Evolutionary conservation across 2,797 vertebrate genomes (phyloP).

Genomic region (Phaenicophaeus curvirostris): DNA sequence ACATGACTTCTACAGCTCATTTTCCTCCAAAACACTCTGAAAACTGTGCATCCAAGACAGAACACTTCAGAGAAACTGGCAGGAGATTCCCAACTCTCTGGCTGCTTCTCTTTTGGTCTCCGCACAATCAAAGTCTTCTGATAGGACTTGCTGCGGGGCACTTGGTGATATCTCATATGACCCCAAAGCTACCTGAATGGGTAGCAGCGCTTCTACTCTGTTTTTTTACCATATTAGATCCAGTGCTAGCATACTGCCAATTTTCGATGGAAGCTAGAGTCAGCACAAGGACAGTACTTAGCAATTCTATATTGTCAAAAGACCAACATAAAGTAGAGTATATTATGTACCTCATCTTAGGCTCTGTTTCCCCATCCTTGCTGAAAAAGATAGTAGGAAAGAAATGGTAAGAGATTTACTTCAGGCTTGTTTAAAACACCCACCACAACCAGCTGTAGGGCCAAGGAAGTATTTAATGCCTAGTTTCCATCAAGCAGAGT

Average conservation of each 20-base stretch:
- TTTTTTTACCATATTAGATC: not conserved
- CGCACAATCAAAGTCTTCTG: not conserved
- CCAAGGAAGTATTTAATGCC: not conserved
- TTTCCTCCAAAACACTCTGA: not conserved
- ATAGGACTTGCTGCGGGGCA: not conserved
- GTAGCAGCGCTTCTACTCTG: not conserved
- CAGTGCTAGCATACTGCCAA: not conserved
- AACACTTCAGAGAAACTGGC: not conserved
- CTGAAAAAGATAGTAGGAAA: not conserved
- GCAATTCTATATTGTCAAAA: not conserved
- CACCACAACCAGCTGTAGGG: not conserved
- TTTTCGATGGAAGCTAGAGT: not conserved
- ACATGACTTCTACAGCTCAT: not conserved
- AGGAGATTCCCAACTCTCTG: not conserved
- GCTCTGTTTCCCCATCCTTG: not conserved
- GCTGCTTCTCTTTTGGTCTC: not conserved
- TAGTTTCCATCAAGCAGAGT: not conserved
- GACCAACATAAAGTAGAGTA: not conserved
- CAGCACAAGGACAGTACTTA: not conserved
- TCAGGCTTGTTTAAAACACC: not conserved
- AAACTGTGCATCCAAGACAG: not conserved
- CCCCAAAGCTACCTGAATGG: not conserved
- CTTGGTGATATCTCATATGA: not conserved
- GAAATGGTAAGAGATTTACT: not conserved
- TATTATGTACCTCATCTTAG: not conserved